A percentile compares a stretch with the other conserved stretches of the same genome.
phyloP scores from a whole-genome alignment of 2,797 vertebrate species.

The Nannoperca obscura region DNA sequence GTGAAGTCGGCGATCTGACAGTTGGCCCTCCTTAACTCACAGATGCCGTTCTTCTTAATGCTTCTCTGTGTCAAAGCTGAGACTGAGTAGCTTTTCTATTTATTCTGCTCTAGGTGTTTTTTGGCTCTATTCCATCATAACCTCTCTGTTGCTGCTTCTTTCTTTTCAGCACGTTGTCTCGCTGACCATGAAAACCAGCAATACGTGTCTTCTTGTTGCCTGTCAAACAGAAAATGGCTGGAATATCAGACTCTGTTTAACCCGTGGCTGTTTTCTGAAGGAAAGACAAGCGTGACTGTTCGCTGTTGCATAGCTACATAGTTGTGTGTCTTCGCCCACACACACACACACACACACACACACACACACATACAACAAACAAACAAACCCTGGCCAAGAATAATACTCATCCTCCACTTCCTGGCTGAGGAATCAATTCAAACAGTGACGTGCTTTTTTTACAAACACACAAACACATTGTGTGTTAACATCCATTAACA shows the following conservation, averaged over 20 bases:
- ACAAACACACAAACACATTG: conserved; percentile 36
- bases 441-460: conserved; percentile 38
- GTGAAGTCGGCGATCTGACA: neutral
- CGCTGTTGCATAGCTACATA: conserved; percentile 63
- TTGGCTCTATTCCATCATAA: conserved; percentile 17
- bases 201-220: conserved; percentile 8
- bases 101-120: neutral
- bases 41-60: neutral
- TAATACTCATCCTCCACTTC: conserved; percentile 62
- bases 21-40: conserved; percentile 1
- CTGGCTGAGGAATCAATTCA: conserved; percentile 46
- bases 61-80: conserved; percentile 17
- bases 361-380: conserved; percentile 34
- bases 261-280: conserved; percentile 62
- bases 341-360: conserved; percentile 27
- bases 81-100: conserved; percentile 10
- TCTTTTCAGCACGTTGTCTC: conserved; percentile 22
- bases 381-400: conserved; percentile 56
- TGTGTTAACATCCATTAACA: conserved; percentile 23
- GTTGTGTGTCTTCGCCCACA: conserved; percentile 60
- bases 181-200: conserved; percentile 9
- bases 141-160: conserved; percentile 16
- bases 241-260: conserved; percentile 50
- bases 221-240: conserved; percentile 26
- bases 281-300: conserved; percentile 55